Evolutionary conservation across 2,113 vertebrate species (phyloP), one percentile per base, ranked within the genome.

Genomic region (Haplochromis vanheusdeni): DNA sequence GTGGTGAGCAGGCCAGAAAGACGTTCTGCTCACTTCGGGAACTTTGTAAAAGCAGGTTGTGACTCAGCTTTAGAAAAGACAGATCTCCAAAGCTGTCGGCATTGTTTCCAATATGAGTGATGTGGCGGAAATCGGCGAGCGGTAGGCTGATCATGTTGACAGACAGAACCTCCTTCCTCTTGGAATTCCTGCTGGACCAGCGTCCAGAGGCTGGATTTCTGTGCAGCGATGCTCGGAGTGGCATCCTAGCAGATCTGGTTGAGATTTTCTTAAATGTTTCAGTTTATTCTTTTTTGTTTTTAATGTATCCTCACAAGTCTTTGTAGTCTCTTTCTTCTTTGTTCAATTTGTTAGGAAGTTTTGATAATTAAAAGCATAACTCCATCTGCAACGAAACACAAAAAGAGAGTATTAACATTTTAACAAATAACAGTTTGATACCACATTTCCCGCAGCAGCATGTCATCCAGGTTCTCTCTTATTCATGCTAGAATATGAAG

Each of bases 1-100:
- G 98, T 0, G 97, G 97, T n/a, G 97, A 91, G 89, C 95, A 96
- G 83, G 96, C 94, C 77, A 95, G 56, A 81, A 96, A 93, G 89
- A 98, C 92, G 87, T 97, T 97, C 91, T 97, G 97, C 91, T 97
- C 97, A 1, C 97, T 98, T 92, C 96, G 96, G 31, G 96, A 96
- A 77, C 95, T 96, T 73, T 96, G 94, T 10, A 94, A 88, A 21
- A 96, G 89, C 56, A 97, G 85, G 16, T 55, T 89, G 26, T 94
- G 94, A 49, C 94, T 95, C 83, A 87, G 88, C 89, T 96, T 93
- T 35, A 97, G 88, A 89, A 97, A 97, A 54, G 97, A 95, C 19
- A 97, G 92, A 82, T 97, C 96, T 17, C 97, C 96, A 42, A 97
- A 97, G 37, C 95, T 96, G 93, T 97, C 96, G 6, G 75, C 85